Evolutionary conservation across 2,113 vertebrate genomes (phyloP).

Genomic region (Mormyrus lacerda): DNA sequence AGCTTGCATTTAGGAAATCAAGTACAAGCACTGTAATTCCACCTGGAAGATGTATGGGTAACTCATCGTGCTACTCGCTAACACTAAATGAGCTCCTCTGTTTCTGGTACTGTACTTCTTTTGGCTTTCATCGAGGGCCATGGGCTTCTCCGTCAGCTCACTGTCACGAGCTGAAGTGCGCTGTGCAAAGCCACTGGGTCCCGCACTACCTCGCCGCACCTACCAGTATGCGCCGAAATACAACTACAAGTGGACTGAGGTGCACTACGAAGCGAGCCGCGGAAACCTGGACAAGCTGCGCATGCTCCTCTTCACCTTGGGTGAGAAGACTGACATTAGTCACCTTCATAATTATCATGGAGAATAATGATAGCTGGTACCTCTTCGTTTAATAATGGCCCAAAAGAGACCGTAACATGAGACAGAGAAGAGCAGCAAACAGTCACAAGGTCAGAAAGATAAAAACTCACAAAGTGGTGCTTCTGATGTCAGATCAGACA

Average conservation of each 20-base stretch:
- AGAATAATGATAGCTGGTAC: background rate
- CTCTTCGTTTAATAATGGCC: background rate
- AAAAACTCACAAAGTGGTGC: background rate
- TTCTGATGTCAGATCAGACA: background rate
- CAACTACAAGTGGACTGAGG: constrained; percentile 46
- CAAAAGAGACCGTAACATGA: background rate
- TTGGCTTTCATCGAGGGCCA: constrained; percentile 13
- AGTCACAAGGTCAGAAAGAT: background rate
- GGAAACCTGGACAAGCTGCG: constrained; percentile 37
- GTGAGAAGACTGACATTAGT: constrained; percentile 10
- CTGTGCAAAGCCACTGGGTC: constrained; percentile 20
- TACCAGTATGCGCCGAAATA: constrained; percentile 43
- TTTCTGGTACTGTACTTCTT: background rate
- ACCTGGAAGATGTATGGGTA: background rate
- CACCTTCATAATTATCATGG: background rate
- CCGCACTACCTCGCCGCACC: constrained; percentile 21
- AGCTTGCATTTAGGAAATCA: background rate
- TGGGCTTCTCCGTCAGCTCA: constrained; percentile 48
- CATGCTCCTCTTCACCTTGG: constrained; percentile 27
- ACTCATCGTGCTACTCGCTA: background rate
- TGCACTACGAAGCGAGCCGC: constrained; percentile 44
- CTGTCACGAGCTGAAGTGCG: constrained; percentile 32
- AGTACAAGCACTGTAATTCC: background rate
- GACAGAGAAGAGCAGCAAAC: background rate
- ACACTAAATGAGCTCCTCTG: background rate